Conservation (phyloP, 1,140 invertebrate species). For the Aphis gossypii region DNA sequence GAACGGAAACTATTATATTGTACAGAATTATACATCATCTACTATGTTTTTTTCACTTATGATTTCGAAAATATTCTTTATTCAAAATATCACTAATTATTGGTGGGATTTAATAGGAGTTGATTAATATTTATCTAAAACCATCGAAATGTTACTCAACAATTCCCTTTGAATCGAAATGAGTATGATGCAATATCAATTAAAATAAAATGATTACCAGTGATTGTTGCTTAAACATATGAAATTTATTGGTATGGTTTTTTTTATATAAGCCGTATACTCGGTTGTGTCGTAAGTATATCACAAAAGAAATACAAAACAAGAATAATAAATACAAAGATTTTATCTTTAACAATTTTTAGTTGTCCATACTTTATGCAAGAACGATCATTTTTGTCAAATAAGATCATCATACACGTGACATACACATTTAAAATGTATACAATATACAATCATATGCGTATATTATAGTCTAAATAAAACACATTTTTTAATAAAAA, state of each 20-base stretch:
- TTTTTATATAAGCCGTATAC: not conserved
- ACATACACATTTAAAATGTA: not conserved
- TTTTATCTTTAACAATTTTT: too few species aligned
- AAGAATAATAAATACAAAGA: too few species aligned
- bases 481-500: not conserved
- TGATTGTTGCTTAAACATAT: not conserved
- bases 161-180: not conserved
- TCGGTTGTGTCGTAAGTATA: too few species aligned
- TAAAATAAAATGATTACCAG: not conserved
- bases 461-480: not conserved
- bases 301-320: not conserved
- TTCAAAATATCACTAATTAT: not conserved
- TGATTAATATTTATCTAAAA: not conserved
- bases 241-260: not conserved
- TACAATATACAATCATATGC: not conserved
- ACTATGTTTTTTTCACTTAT: not conserved
- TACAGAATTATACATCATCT: not conserved
- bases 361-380: too few species aligned
- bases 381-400: not conserved
- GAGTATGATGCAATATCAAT: not conserved
- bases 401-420: not conserved
- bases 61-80: not conserved
- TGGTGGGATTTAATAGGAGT: not conserved
- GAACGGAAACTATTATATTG: not conserved
- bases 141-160: not conserved